phyloP scores from a whole-genome alignment of 2,113 vertebrate species.

The Proterorhinus semilunaris region DNA sequence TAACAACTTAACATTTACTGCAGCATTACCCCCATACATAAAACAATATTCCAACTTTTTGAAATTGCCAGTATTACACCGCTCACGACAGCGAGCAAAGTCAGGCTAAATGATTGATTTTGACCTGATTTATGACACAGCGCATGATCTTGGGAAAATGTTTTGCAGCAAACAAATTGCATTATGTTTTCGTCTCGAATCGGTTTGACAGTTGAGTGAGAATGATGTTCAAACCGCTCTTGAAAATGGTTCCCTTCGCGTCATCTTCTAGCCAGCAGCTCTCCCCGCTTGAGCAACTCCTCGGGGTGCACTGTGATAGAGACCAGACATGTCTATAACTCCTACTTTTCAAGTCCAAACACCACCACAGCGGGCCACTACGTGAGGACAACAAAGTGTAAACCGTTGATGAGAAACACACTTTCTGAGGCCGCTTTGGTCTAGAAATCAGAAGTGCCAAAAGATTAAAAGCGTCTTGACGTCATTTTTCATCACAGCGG shows the following conservation, averaged over 20 bases:
- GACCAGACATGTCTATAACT: constrained; percentile 41
- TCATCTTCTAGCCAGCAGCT: constrained; percentile 32
- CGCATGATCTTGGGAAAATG: constrained; percentile 5
- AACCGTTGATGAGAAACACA: constrained; percentile 45
- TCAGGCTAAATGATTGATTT: too few relatives aligned
- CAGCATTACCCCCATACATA: too few relatives aligned
- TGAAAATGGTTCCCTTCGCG: constrained; percentile 37
- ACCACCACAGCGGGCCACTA: constrained; percentile 26
- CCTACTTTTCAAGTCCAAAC: constrained; percentile 24
- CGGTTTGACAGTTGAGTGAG: constrained; percentile 9
- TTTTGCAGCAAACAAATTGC: constrained; percentile 11
- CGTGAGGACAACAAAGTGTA: constrained; percentile 42
- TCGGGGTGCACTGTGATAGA: constrained; percentile 28
- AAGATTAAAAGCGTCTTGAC: constrained; percentile 42
- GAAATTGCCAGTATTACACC: too few relatives aligned
- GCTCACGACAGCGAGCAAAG: too few relatives aligned
- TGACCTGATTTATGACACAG: neutral
- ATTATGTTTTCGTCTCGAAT: constrained; percentile 3
- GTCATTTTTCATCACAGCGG: constrained; percentile 33
- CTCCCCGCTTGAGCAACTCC: constrained; percentile 23
- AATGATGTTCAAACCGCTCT: constrained; percentile 20
- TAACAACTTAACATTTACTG: neutral
- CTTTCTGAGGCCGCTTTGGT: constrained; percentile 19
- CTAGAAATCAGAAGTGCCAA: constrained; percentile 20
- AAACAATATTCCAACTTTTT: too few relatives aligned